A percentile compares a stretch with the other conserved stretches of the same genome.
phyloP scores from a whole-genome alignment of 2,113 vertebrate species.

The Zosterops japonicus region DNA sequence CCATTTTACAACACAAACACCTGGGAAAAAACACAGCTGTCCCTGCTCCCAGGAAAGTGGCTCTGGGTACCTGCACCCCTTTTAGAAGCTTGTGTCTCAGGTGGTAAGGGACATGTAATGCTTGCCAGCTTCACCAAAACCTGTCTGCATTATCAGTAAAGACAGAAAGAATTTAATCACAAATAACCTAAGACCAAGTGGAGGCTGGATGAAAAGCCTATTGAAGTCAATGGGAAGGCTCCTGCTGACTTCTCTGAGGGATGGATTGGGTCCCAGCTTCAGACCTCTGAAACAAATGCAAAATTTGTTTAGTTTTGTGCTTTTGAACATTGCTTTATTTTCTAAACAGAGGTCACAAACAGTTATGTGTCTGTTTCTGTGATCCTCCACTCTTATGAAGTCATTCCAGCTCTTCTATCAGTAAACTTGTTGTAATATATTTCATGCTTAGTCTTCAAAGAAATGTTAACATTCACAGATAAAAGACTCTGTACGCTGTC shows the following conservation, averaged over 20 bases:
- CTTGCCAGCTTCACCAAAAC: background rate
- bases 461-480: slow-evolving; percentile 59
- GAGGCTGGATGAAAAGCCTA: slow-evolving; percentile 3
- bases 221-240: slow-evolving; percentile 5
- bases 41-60: background rate
- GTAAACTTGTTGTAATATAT: slow-evolving; percentile 63
- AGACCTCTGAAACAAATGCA: slow-evolving; percentile 13
- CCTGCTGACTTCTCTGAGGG: background rate
- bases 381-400: slow-evolving; percentile 46
- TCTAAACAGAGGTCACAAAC: slow-evolving; percentile 42
- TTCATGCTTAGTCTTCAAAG: slow-evolving; percentile 73
- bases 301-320: slow-evolving; percentile 33
- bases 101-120: background rate
- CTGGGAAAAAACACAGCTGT: background rate
- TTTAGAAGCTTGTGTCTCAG: background rate
- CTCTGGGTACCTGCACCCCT: background rate
- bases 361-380: slow-evolving; percentile 24
- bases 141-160: background rate
- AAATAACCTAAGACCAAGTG: background rate
- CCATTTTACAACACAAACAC: background rate
- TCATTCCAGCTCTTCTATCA: slow-evolving; percentile 69
- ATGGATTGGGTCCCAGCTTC: background rate
- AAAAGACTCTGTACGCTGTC: slow-evolving; percentile 57
- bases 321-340: slow-evolving; percentile 47
- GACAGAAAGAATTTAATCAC: background rate